These are phyloP conservation scores for Olivierus martensii DNA, from an alignment of 1,140 invertebrate genomes.

Conservation along the genomic window DNA sequence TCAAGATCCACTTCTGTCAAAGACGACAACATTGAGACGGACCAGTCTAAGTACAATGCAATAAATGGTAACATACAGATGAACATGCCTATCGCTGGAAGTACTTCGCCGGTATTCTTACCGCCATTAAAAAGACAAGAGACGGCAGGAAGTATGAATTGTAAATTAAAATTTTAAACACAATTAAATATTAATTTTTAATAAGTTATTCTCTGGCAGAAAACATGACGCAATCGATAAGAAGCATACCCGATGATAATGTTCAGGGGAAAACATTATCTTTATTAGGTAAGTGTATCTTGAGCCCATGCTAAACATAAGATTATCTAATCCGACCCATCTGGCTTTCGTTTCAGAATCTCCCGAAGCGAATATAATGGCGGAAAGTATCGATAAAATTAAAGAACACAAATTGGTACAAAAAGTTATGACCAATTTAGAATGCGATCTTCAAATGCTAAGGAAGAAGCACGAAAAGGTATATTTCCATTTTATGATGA, in stretches of 20 bases:
- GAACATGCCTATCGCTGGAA: constrained; percentile 3
- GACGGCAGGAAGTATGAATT: constrained; percentile 8
- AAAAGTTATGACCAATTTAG: constrained; percentile 66
- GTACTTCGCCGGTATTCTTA: constrained; percentile 11
- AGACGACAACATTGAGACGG: not conserved
- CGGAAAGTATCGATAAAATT: constrained; percentile 63
- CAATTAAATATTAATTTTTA: too few relatives aligned
- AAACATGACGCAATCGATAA: constrained; percentile 12
- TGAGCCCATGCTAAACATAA: not conserved
- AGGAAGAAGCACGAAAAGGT: constrained; percentile 70
- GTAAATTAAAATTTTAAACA: not conserved
- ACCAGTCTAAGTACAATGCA: constrained; percentile 2
- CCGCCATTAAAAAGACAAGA: constrained; percentile 9
- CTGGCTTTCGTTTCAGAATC: constrained; percentile 13
- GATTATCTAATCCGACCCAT: not conserved
- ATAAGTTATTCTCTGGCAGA: constrained; percentile 1
- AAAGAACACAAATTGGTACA: constrained; percentile 63
- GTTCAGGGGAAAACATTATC: constrained; percentile 13
- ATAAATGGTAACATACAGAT: constrained; percentile 16
- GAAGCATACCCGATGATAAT: constrained; percentile 17
- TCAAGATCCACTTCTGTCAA: not conserved
- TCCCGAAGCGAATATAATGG: constrained; percentile 23
- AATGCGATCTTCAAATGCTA: constrained; percentile 71
- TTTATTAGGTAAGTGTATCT: constrained; percentile 9
- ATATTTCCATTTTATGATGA: too few relatives aligned